These are phyloP conservation scores for Spodoptera litura DNA, from an alignment of 1,140 invertebrate species.

Conservation along the genomic window DNA sequence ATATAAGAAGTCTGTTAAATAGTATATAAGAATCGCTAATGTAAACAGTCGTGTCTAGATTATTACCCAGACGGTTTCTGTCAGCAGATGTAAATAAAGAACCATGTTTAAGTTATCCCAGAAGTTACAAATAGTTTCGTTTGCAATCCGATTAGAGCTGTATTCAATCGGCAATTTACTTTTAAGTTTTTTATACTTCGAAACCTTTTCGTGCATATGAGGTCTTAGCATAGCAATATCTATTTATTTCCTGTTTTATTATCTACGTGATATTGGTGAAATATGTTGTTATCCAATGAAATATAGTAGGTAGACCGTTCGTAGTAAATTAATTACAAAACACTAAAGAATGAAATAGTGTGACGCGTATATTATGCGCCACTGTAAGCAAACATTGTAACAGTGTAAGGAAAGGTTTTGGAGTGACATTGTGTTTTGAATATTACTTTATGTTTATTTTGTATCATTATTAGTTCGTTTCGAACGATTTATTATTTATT, in stretches of 20 bases:
- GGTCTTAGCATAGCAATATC: neutral
- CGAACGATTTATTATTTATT: constrained; percentile 58
- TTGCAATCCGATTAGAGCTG: constrained; percentile 27
- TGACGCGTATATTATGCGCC: neutral
- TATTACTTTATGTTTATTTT: constrained; percentile 62
- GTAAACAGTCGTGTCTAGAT: constrained; percentile 14
- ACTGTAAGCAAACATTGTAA: neutral
- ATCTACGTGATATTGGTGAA: constrained; percentile 36
- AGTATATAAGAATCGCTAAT: constrained; percentile 21
- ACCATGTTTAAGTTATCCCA: constrained; percentile 41
- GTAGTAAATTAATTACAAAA: constrained; percentile 18
- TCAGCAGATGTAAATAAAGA: constrained; percentile 36
- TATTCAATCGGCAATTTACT: constrained; percentile 32
- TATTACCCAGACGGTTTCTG: constrained; percentile 20
- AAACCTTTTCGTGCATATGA: constrained; percentile 15
- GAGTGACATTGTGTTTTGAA: constrained; percentile 57
- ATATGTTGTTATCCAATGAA: constrained; percentile 37
- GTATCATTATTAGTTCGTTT: constrained; percentile 60
- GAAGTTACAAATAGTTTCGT: constrained; percentile 42
- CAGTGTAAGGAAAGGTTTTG: constrained; percentile 43
- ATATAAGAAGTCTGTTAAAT: constrained; percentile 17
- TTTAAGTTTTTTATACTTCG: constrained; percentile 44
- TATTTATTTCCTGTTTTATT: constrained; percentile 19
- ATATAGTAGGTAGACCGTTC: constrained; percentile 10
- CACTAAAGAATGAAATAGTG: neutral